A percentile compares a stretch with the other conserved stretches of the same genome.
Conservation (phyloP, 2,888 invertebrate species). For the Loripinus fragilis region DNA sequence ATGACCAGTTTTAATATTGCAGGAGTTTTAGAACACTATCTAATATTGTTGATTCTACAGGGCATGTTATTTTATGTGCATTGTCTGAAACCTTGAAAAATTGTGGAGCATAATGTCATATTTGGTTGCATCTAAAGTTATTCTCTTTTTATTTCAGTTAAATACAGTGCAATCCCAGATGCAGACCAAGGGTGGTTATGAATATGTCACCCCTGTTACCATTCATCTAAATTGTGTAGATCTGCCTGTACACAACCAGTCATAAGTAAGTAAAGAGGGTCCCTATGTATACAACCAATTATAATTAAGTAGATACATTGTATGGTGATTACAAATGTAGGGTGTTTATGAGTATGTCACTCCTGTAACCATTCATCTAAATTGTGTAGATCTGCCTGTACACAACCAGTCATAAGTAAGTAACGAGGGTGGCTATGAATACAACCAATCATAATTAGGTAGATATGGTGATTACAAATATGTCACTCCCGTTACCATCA, state of each 20-base stretch:
- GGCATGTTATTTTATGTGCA: too few relatives aligned
- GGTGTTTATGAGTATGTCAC: constrained; percentile 92
- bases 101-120: too few relatives aligned
- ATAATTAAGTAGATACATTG: too few relatives aligned
- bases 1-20: too few relatives aligned
- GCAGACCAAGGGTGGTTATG: constrained; percentile 97
- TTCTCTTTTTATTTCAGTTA: constrained; percentile 87
- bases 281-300: too few relatives aligned
- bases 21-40: too few relatives aligned
- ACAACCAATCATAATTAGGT: too few relatives aligned
- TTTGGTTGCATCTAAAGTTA: too few relatives aligned
- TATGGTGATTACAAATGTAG: constrained; percentile 98
- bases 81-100: too few relatives aligned
- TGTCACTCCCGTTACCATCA: constrained; percentile 84
- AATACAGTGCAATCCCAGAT: constrained; percentile 96
- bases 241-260: constrained; percentile 66
- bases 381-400: constrained; percentile 71
- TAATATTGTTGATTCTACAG: too few relatives aligned
- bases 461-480: constrained; percentile 95
- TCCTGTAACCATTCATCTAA: constrained; percentile 79
- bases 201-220: constrained; percentile 86
- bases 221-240: constrained; percentile 77
- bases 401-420: constrained; percentile 65
- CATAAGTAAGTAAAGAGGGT: constrained; percentile 62
- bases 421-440: too few relatives aligned